Conservation (phyloP, 2,113 vertebrate species). For the Pycnonotus jocosus region DNA sequence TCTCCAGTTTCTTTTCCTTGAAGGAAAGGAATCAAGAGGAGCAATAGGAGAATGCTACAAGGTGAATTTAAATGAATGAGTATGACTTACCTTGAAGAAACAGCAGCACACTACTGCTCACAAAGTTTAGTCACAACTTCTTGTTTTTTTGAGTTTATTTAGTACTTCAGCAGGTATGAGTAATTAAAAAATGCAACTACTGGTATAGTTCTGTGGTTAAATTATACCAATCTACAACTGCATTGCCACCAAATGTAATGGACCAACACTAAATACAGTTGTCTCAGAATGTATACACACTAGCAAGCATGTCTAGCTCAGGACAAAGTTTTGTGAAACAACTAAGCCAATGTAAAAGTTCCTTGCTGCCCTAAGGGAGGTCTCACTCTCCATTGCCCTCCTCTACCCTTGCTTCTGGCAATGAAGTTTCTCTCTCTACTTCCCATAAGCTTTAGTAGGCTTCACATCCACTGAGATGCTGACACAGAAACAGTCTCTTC, state of each 20-base stretch:
- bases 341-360: not conserved
- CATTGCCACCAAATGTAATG: not conserved
- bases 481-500: not conserved
- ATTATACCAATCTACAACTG: not conserved
- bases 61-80: not conserved
- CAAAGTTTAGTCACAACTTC: not conserved
- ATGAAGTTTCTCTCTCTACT: not conserved
- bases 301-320: not conserved
- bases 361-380: not conserved
- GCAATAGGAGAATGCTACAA: not conserved
- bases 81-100: not conserved
- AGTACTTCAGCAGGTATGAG: not conserved
- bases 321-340: not conserved
- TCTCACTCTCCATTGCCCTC: not conserved
- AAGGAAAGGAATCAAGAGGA: not conserved
- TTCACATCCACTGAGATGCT: not conserved
- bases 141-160: not conserved
- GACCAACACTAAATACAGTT: not conserved
- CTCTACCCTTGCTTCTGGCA: not conserved
- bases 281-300: not conserved
- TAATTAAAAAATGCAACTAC: not conserved
- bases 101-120: not conserved
- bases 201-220: not conserved
- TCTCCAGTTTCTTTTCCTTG: not conserved
- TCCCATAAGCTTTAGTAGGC: not conserved